Evolutionary conservation across 2,888 invertebrate genomes (phyloP).

Genomic region (Mesorhabditis spiculigera): DNA sequence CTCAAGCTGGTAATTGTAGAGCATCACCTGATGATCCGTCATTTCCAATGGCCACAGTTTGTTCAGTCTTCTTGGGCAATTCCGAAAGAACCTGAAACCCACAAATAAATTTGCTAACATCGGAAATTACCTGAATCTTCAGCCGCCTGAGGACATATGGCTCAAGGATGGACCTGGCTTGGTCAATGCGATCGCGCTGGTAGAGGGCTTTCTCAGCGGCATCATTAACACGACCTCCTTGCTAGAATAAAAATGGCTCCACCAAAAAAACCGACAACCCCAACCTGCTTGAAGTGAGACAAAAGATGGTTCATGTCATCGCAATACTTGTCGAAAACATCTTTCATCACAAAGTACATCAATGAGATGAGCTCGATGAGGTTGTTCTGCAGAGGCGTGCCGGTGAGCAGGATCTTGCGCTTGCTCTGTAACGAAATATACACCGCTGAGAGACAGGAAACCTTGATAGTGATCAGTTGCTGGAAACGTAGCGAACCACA

Average conservation of each 20-base stretch:
- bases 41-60: conserved; percentile 71
- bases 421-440: conserved; percentile 69
- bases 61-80: conserved; percentile 78
- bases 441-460: conserved; percentile 7
- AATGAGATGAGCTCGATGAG: conserved; percentile 86
- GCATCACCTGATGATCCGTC: conserved; percentile 71
- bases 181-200: conserved; percentile 82
- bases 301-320: conserved; percentile 45
- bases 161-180: conserved; percentile 91
- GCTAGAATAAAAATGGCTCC: conserved; percentile 16
- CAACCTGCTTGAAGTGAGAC: conserved; percentile 43
- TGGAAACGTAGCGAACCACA: conserved; percentile 78
- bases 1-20: conserved; percentile 66
- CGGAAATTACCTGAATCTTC: conserved; percentile 66
- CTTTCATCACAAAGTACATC: conserved; percentile 91
- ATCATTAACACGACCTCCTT: conserved; percentile 31
- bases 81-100: conserved; percentile 63
- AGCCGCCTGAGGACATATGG: conserved; percentile 86
- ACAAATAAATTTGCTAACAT: conserved; percentile 8
- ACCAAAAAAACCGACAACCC: neutral
- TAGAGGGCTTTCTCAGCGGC: conserved; percentile 72
- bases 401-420: conserved; percentile 82
- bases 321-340: conserved; percentile 58
- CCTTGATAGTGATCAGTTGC: conserved; percentile 45
- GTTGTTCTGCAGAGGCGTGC: conserved; percentile 94